Evolutionary conservation across 2,888 invertebrate species (phyloP), one percentile per base, ranked within the genome.

Genomic region (Spilosoma lubricipeda): DNA sequence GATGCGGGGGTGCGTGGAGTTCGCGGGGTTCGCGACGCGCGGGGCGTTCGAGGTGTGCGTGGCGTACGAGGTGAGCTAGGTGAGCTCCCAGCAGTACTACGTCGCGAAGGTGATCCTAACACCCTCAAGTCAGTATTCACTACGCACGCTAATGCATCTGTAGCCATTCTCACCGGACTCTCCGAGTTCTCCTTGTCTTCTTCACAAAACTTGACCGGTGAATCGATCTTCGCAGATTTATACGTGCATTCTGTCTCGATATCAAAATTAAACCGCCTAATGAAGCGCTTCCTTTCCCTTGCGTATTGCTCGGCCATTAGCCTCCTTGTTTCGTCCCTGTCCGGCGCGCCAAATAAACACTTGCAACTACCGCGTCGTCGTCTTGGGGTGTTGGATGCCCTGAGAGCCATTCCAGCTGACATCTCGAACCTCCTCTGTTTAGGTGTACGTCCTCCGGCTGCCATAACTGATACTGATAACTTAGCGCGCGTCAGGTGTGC

Each of bases 341-440:
- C 96, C 20, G 97, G 96, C 2, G 95, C 94, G 15, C 97, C 97
- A 83, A 97, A 97, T 5, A 97, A 89, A 85, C 97, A 97, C 87
- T 96, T 96, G 90, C 96, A 96, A 85, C 94, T 94, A 70, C 95
- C 94, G 7, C 96, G 91, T 56, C 94, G 90, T 77, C 95, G 90
- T 73, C 95, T 91, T 20, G 93, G 92, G 3, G 93, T 91, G 75
- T 93, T 94, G n/a, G 89, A 87, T 9, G 89, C 86, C 80, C 95
- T 93, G 75, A 94, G 77, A 15, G 92, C 93, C 93, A 94, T 92
- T 70, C 91, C 92, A 7, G 90, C 85, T 70, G 93, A 90, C 81
- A 95, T 91, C 72, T 95, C 95, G 80, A 92, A 91, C 82, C 93
- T 93, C 85, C 94, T 91, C 88, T 95, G 95, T 83, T 95, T 95